Evolutionary conservation across 2,113 vertebrate genomes (phyloP).

Genomic region (Parus major): DNA sequence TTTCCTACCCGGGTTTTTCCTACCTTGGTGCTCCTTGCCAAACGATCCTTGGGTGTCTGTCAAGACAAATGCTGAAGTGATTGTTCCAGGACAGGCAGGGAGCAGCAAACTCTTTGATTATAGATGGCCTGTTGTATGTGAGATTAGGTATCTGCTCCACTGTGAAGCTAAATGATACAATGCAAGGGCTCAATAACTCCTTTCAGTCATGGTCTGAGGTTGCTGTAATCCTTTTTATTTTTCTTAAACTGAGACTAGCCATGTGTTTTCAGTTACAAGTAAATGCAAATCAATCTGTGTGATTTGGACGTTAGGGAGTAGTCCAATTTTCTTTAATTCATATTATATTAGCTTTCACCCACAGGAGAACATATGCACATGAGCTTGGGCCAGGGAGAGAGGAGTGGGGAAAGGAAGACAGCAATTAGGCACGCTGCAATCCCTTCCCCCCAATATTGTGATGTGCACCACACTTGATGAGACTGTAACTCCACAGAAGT

Average conservation of each 20-base stretch:
- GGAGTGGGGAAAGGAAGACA: background rate
- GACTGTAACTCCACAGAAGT: background rate
- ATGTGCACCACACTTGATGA: background rate
- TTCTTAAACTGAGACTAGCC: conserved; percentile 45
- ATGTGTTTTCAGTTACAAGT: conserved; percentile 69
- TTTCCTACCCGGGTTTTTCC: conserved; percentile 5
- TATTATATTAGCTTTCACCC: conserved; percentile 24
- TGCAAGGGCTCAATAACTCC: conserved; percentile 54
- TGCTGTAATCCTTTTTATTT: conserved; percentile 66
- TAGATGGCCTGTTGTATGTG: conserved; percentile 66
- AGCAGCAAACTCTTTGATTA: conserved; percentile 67
- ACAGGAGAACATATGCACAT: background rate
- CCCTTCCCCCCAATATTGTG: background rate
- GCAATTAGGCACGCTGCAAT: background rate
- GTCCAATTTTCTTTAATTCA: background rate
- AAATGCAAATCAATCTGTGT: conserved; percentile 57
- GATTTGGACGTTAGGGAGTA: background rate
- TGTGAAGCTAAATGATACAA: conserved; percentile 62
- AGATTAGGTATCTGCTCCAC: conserved; percentile 69
- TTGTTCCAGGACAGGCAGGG: background rate
- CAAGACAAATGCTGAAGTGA: conserved; percentile 23
- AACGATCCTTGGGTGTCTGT: conserved; percentile 22
- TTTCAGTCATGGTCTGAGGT: conserved; percentile 63
- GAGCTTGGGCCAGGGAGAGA: background rate
- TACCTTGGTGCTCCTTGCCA: background rate